Evolutionary conservation across 2,888 invertebrate species (phyloP).

Genomic region (Dyspetes luteomarginatus): DNA sequence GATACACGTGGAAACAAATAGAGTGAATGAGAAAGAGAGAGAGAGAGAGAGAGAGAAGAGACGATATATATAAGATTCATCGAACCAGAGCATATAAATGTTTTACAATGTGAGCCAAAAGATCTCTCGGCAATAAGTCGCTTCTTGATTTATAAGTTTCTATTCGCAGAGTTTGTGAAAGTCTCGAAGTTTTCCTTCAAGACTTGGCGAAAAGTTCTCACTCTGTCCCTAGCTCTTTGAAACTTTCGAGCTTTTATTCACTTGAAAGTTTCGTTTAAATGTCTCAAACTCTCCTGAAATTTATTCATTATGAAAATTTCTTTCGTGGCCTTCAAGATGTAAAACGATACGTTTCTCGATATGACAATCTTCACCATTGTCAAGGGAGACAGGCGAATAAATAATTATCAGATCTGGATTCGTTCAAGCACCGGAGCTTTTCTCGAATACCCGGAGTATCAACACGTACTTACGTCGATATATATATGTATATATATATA

Average conservation of each 20-base stretch:
- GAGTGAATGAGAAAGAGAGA: neutral
- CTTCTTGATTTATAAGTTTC: conserved; percentile 52
- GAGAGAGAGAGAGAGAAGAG: neutral
- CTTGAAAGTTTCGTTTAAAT: conserved; percentile 43
- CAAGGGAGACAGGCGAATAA: conserved; percentile 24
- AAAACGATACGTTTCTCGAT: conserved; percentile 5
- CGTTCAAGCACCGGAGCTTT: too few species aligned
- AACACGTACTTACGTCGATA: too few species aligned
- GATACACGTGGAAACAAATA: neutral
- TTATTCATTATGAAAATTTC: conserved; percentile 48
- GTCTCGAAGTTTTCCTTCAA: conserved; percentile 39
- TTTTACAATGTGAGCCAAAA: conserved; percentile 52
- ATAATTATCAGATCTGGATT: conserved; percentile 40
- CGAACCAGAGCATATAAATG: conserved; percentile 49
- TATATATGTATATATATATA: neutral
- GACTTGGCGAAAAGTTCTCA: conserved; percentile 46
- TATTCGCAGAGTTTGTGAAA: conserved; percentile 3
- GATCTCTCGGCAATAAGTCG: conserved; percentile 47
- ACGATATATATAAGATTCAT: conserved; percentile 26
- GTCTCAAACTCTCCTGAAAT: conserved; percentile 35
- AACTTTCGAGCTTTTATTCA: conserved; percentile 19
- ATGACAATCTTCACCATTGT: neutral
- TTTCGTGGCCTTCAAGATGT: neutral
- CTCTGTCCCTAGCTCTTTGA: neutral
- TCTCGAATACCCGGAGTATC: too few species aligned